Base-by-base conservation (phyloP, 2,113 vertebrate species). In the Chamaea fasciata region DNA sequence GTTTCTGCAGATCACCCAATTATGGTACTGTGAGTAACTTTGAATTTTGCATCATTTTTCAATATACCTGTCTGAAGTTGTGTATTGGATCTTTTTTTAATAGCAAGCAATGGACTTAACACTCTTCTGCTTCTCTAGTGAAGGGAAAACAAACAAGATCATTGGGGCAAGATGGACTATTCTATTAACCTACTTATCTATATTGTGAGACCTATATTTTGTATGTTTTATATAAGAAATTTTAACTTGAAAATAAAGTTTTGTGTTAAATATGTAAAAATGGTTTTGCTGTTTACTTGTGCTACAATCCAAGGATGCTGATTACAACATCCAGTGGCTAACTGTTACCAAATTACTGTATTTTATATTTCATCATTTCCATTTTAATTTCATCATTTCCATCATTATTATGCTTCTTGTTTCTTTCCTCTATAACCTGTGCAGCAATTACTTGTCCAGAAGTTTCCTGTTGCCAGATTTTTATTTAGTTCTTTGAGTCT, bases 231-330 rank as follows among this genome's bases (percentile, higher is more conserved):
- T 92, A 33, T 44, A n/a, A 70, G 16, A 31, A n/a, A 9, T 1
- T 49, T 59, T 33, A n/a, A 56, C 55, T 64, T 87, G 14, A 49
- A 20, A 96, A 96, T 96, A 96, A 95, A 96, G 2, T 67, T 56
- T 7, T 33, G 4, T 92, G 13, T 28, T 56, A 57, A 57, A 24
- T 69, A 37, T 42, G 33, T 71, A 21, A 81, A 87, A 69, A 52
- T 41, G 12, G 13, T 62, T 62, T 70, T 94, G 53, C 27, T 87
- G 17, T 31, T 90, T 13, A 19, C 11, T 53, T 91, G 28, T 65
- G 30, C 47, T 69, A 3, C 8, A 8, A 76, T 56, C 30, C 27
- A 65, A 44, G 35, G 39, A 50, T 70, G 39, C 14, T 49, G 63
- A 49, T 59, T 68, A 60, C 13, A 59, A 15, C 35, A 49, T 46